phyloP scores from a whole-genome alignment of 2,113 vertebrate genomes.

The Plectropomus leopardus region DNA sequence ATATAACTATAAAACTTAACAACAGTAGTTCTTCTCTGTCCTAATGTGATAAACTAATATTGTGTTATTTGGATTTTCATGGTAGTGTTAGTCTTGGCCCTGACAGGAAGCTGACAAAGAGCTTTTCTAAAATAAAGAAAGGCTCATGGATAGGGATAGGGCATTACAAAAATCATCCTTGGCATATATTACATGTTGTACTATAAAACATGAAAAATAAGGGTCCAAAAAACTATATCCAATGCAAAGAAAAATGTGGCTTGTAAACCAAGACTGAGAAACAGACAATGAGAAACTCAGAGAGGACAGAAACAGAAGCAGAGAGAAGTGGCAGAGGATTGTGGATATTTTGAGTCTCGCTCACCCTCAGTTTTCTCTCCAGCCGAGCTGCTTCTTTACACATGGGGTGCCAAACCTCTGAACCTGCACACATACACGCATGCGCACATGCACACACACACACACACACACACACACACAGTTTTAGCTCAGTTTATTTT shows the following conservation, averaged over 20 bases:
- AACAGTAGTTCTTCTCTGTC: background rate
- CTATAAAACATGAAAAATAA: background rate
- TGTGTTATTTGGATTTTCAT: background rate
- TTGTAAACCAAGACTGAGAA: slow-evolving; percentile 11
- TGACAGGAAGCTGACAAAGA: background rate
- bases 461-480: slow-evolving; percentile 26
- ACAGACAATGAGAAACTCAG: slow-evolving; percentile 8
- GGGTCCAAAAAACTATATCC: background rate
- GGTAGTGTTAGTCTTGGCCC: background rate
- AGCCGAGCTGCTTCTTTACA: slow-evolving; percentile 95
- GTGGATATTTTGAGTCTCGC: slow-evolving; percentile 61
- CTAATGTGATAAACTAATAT: background rate
- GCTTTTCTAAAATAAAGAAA: background rate
- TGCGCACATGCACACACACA: slow-evolving; percentile 34
- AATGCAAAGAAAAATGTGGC: background rate
- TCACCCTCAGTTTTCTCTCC: slow-evolving; percentile 96
- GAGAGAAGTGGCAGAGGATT: background rate
- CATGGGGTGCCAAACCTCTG: slow-evolving; percentile 97
- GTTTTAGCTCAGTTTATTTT: slow-evolving; percentile 23
- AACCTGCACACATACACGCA: slow-evolving; percentile 84
- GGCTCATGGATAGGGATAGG: background rate
- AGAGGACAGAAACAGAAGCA: slow-evolving; percentile 29
- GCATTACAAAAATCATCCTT: no score
- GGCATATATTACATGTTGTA: background rate
- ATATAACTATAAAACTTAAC: no score